Base-by-base conservation (phyloP, 2,888 invertebrate genomes). In the Acronicta leporina region DNA sequence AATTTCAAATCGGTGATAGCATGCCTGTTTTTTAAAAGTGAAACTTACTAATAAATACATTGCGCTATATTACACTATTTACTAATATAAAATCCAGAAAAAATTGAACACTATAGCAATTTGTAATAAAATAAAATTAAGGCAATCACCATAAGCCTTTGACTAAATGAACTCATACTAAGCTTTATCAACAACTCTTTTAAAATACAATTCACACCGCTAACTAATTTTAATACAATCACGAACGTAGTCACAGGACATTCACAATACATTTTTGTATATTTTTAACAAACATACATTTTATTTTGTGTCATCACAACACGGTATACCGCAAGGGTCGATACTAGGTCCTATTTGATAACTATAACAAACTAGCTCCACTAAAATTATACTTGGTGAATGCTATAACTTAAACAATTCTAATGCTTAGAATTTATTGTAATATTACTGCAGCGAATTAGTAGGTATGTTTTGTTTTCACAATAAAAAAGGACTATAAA, bases 321-420 rank as follows among this genome's bases (percentile, higher is more conserved):
- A 68, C 43, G 55, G 69, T 64, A 56, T 73, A 56, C 52, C 60
- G 73, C 78, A 76, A 62, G 77, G 77, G 61, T 75, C 63, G 60
- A 75, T 80, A 67, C 77, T 82, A 75, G 77, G 68, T 78, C 78
- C 70, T 64, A 73, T 73, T 75, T 53, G 41, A 44, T 61, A 41
- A 52, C 43, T 33, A 45, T 16, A 15, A 43, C 27, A 11, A 11
- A 2, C 11, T 38, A 54, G 33, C 10, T 58, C 10, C 38, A 47
- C 9, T 57, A 49, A 54, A 33, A 43, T 52, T 38, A 15, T 13
- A 30, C 30, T 7, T 9, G 9, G 1, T 30, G 9, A 8, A 30
- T 10, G 1, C 20, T 20, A 20, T 20, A 20, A 20, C 2, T 20
- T 20, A 20, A 20, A 2, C 20, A 20, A 20, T 20, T 20, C 20